Percentiles rank a stretch among this genome's conserved stretches.
Conservation (phyloP, 2,888 invertebrate genomes). For the Lepidochitona cinerea region DNA sequence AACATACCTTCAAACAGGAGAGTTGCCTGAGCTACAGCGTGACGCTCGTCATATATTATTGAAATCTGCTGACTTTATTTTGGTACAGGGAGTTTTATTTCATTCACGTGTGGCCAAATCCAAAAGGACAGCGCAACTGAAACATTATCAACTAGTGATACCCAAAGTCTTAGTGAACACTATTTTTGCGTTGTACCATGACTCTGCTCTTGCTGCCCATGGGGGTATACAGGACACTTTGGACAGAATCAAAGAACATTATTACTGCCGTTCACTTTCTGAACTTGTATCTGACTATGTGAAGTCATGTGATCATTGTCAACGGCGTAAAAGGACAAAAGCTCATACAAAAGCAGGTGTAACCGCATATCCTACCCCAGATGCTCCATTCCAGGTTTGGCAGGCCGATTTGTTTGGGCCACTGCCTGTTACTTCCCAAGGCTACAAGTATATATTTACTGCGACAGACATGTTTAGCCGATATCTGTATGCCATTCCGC, state of each 20-base stretch:
- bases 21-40: constrained; percentile 25
- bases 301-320: constrained; percentile 11
- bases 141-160: constrained; percentile 14
- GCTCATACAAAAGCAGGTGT: constrained; percentile 1
- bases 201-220: constrained; percentile 14
- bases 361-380: not conserved
- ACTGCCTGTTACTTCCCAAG: not conserved
- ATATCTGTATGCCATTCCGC: not conserved
- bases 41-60: constrained; percentile 14
- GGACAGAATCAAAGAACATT: constrained; percentile 14
- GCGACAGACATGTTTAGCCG: not conserved
- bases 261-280: not conserved
- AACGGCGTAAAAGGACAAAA: constrained; percentile 6
- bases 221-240: constrained; percentile 13
- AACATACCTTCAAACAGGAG: constrained; percentile 10
- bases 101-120: constrained; percentile 12
- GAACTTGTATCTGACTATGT: not conserved
- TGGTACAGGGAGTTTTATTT: not conserved
- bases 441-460: not conserved
- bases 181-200: constrained; percentile 1
- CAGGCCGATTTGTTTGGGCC: not conserved
- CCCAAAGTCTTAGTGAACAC: not conserved
- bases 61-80: constrained; percentile 2
- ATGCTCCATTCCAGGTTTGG: not conserved
- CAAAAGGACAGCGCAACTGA: constrained; percentile 7